Evolutionary conservation across 1,140 invertebrate genomes (phyloP).

Genomic region (Scaptomyza pallida): DNA sequence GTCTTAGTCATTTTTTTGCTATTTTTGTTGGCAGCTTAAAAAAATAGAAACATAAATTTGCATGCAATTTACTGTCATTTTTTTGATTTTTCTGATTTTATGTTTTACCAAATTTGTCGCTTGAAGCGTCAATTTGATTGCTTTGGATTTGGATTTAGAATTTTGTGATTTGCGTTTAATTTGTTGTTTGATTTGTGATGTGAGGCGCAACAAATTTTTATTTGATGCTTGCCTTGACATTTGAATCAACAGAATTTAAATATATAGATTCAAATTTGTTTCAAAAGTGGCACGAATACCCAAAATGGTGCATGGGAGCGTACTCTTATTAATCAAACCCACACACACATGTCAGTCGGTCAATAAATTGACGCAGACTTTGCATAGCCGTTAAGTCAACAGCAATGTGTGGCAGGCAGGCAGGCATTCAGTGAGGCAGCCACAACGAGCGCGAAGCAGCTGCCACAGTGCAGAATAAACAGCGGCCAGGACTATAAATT

Average conservation of each 20-base stretch:
- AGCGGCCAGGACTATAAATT: constrained; percentile 64
- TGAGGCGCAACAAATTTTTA: constrained; percentile 18
- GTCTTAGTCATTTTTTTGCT: constrained; percentile 23
- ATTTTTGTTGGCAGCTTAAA: constrained; percentile 15
- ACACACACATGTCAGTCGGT: constrained; percentile 38
- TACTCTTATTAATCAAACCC: constrained; percentile 54
- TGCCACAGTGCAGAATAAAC: constrained; percentile 23
- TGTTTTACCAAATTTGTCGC: constrained; percentile 56
- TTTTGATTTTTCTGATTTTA: constrained; percentile 4
- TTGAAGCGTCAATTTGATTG: constrained; percentile 38
- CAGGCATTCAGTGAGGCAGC: constrained; percentile 13
- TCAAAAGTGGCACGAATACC: not conserved
- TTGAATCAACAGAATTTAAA: constrained; percentile 39
- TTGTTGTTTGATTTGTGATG: constrained; percentile 44
- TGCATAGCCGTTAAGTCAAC: constrained; percentile 77
- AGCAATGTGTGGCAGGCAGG: constrained; percentile 30
- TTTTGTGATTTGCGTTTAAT: constrained; percentile 36
- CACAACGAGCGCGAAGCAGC: constrained; percentile 34
- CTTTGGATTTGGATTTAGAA: constrained; percentile 33
- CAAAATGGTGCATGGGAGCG: constrained; percentile 47
- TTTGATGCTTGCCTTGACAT: constrained; percentile 68
- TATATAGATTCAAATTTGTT: constrained; percentile 3
- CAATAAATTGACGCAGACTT: constrained; percentile 66
- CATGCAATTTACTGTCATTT: constrained; percentile 49
- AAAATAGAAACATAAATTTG: constrained; percentile 47